Base-by-base conservation (phyloP, 2,797 vertebrate genomes). In the Todus mexicanus region DNA sequence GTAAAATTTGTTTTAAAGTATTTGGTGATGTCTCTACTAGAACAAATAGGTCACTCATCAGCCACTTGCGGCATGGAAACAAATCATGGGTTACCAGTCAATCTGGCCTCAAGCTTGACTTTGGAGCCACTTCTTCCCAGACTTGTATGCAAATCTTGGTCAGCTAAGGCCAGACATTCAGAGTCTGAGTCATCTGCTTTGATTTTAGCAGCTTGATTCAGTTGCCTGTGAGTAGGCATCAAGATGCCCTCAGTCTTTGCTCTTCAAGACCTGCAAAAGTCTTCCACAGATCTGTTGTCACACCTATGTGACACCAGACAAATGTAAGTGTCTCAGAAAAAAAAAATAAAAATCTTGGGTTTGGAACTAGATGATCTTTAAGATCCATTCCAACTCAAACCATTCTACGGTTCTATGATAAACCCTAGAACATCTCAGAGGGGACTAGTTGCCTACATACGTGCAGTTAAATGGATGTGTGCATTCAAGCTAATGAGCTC, bases 1-100 rank as follows among this genome's bases (percentile, higher is more conserved):
- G 60, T 77, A 74, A 89, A 79, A 70, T 79, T 78, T 84, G 57
- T 71, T 90, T 89, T 78, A 53, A 88, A 70, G 57, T 26, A 27
- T 38, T 84, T 40, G 29, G 19, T 4, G 51, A 51, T 27, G 15
- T 53, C 29, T 90, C 7, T 57, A 70, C 77, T 50, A 77, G 57
- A 59, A 61, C 17, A 73, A 90, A 68, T 31, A 33, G 21, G 47
- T 92, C 57, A 57, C 21, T 81, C 76, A 75, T 16, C 23, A 57
- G 84, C 16, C 78, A 45, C 48, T 68, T 72, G 38, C 4, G 4
- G 35, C n/a, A 60, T n/a, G 22, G 59, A 84, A 84, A 33, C 43
- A 85, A 73, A 38, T 23, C 0, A 1, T 40, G 63, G 48, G 31
- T 63, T 19, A 20, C 23, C 16, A 6, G 19, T 33, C 51, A 64